These are phyloP conservation scores for Prionailurus viverrinus DNA, from an alignment of 2,113 vertebrate species.

Conservation along the genomic window DNA sequence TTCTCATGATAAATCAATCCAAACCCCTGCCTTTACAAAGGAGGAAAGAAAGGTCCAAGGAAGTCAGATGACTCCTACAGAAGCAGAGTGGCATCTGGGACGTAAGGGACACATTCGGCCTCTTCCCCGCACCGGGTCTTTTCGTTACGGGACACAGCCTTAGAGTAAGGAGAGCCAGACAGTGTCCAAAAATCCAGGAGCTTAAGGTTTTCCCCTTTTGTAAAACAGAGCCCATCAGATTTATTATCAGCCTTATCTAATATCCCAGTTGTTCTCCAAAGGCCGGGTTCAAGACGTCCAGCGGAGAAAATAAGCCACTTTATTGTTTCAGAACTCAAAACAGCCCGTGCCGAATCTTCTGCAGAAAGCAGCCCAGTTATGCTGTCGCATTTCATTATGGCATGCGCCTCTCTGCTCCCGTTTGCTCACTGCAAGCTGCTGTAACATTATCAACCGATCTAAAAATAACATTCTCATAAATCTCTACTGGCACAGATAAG, in stretches of 20 bases:
- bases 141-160: not conserved
- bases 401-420: constrained; percentile 66
- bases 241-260: constrained; percentile 3
- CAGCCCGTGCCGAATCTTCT: constrained; percentile 32
- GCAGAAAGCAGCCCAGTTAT: constrained; percentile 70
- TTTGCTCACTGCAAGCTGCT: constrained; percentile 69
- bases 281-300: not conserved
- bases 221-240: constrained; percentile 37
- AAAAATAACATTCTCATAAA: constrained; percentile 70
- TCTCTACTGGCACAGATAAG: not conserved
- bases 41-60: not conserved
- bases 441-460: constrained; percentile 62
- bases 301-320: not conserved
- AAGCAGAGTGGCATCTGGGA: not conserved
- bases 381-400: not conserved
- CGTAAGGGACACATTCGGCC: not conserved
- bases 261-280: constrained; percentile 53
- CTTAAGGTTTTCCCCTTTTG: constrained; percentile 57
- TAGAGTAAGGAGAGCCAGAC: constrained; percentile 17
- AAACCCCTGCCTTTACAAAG: not conserved
- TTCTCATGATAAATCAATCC: not conserved
- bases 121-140: not conserved
- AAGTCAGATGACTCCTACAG: not conserved
- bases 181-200: constrained; percentile 47
- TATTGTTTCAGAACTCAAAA: constrained; percentile 53